These are phyloP conservation scores for Pangasius djambal DNA, from an alignment of 2,797 vertebrate species.

Conservation along the genomic window DNA sequence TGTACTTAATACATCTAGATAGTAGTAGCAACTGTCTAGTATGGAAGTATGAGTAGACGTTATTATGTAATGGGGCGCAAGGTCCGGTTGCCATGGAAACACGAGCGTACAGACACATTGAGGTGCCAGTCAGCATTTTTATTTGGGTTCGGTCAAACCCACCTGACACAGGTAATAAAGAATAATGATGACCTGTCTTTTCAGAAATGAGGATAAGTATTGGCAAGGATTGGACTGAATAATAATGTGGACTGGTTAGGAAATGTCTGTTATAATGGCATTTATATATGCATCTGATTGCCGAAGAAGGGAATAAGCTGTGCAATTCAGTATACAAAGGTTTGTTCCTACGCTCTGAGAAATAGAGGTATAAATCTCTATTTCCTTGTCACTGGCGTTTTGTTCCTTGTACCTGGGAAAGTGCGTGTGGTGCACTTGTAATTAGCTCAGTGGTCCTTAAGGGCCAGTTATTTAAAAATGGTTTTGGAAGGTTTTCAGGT, in stretches of 20 bases:
- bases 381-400: neutral
- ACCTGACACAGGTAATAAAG: constrained; percentile 20
- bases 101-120: neutral
- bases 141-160: neutral
- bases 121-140: constrained; percentile 3
- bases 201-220: neutral
- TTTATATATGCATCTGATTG: neutral
- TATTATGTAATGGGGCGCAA: neutral
- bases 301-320: neutral
- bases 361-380: neutral
- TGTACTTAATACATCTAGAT: neutral
- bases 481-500: neutral
- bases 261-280: neutral
- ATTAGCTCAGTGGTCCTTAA: neutral
- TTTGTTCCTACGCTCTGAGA: neutral
- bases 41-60: neutral
- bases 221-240: neutral
- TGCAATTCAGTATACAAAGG: neutral
- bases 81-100: neutral
- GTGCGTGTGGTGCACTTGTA: neutral
- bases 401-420: neutral
- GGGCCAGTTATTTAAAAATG: neutral
- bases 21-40: no score
- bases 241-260: neutral
- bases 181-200: neutral